phyloP scores from a whole-genome alignment of 2,797 vertebrate species.

The Heterohyrax brucei region DNA sequence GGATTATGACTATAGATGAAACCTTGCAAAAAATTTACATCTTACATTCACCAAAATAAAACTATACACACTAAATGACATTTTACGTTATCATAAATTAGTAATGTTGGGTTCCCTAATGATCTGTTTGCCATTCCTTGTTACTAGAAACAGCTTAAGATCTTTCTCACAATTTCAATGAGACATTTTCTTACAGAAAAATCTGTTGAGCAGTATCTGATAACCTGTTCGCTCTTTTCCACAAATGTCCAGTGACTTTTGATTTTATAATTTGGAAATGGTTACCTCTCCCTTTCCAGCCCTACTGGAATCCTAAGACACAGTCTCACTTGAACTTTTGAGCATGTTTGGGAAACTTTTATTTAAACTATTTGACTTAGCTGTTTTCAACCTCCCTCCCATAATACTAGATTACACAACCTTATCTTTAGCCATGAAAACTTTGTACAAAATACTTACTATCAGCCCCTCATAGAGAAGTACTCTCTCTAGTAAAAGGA shows the following conservation, averaged over 20 bases:
- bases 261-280: neutral
- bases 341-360: conserved; percentile 49
- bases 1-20: neutral
- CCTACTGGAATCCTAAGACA: neutral
- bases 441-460: conserved; percentile 19
- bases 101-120: neutral
- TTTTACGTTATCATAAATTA: conserved; percentile 14
- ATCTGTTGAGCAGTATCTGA: too few species aligned
- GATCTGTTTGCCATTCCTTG: neutral
- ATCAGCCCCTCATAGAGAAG: neutral
- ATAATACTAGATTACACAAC: neutral
- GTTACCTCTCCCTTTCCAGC: neutral
- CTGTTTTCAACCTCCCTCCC: neutral
- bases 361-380: conserved; percentile 51
- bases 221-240: neutral
- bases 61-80: conserved; percentile 4
- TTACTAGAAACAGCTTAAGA: conserved; percentile 45
- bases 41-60: conserved; percentile 38
- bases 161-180: conserved; percentile 35
- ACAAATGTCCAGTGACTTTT: conserved; percentile 18
- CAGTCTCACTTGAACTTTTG: conserved; percentile 9
- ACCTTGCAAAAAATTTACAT: conserved; percentile 27
- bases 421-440: conserved; percentile 41
- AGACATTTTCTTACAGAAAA: neutral
- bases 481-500: neutral